Evolutionary conservation across 2,113 vertebrate species (phyloP).

Genomic region (Mola mola): DNA sequence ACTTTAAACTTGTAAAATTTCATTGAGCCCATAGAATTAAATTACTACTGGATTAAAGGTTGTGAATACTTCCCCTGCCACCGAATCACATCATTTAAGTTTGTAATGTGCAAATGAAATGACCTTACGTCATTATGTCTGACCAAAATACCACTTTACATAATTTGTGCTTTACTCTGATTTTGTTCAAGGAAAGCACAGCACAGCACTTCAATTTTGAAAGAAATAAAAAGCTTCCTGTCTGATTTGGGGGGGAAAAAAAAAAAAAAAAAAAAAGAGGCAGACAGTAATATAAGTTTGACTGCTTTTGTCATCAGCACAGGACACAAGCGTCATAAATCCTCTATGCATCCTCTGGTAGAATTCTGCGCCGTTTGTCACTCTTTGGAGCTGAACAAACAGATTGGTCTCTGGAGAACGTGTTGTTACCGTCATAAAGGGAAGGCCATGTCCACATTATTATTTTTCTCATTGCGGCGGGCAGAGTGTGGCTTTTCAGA

Average conservation of each 20-base stretch:
- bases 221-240: conserved; percentile 45
- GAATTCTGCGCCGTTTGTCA: conserved; percentile 74
- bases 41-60: too few relatives aligned
- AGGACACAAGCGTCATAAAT: conserved; percentile 74
- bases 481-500: conserved; percentile 74
- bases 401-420: conserved; percentile 79
- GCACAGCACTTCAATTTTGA: conserved; percentile 14
- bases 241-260: conserved; percentile 42
- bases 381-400: conserved; percentile 75
- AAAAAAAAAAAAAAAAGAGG: conserved; percentile 12
- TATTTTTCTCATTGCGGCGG: conserved; percentile 77
- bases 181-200: conserved; percentile 26
- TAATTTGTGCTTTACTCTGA: too few relatives aligned
- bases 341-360: conserved; percentile 66
- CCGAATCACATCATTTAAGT: too few relatives aligned
- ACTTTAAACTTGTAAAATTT: too few relatives aligned
- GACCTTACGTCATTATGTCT: neutral
- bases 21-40: too few relatives aligned
- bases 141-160: conserved; percentile 7
- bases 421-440: conserved; percentile 81
- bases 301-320: conserved; percentile 72
- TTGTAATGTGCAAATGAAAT: too few relatives aligned
- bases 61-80: too few relatives aligned
- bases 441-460: conserved; percentile 83
- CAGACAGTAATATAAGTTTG: conserved; percentile 59